A percentile compares a stretch with the other conserved stretches of the same genome.
Evolutionary conservation across 2,797 vertebrate genomes (phyloP).

Genomic region (Macropus fuliginosus): DNA sequence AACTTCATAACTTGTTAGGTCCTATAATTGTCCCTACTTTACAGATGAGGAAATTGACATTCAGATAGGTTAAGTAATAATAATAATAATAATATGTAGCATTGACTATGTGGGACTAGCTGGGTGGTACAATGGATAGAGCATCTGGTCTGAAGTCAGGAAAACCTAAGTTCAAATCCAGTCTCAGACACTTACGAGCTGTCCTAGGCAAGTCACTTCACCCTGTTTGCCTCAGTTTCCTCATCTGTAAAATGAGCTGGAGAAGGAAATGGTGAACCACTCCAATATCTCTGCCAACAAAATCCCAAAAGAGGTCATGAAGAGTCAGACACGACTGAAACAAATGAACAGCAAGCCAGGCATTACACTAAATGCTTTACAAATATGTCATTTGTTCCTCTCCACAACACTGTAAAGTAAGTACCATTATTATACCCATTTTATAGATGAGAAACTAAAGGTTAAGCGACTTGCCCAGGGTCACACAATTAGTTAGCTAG

Average conservation of each 20-base stretch:
- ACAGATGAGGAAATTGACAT: neutral
- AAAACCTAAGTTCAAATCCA: neutral
- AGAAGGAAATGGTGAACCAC: neutral
- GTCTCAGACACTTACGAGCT: neutral
- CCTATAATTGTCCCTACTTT: neutral
- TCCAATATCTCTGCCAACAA: neutral
- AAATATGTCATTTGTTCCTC: neutral
- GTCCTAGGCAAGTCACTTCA: neutral
- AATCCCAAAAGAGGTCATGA: neutral
- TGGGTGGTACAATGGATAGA: neutral
- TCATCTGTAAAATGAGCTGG: neutral
- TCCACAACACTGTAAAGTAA: neutral
- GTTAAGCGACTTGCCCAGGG: neutral
- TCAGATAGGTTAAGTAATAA: neutral
- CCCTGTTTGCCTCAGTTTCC: neutral
- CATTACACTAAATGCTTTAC: neutral
- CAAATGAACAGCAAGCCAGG: neutral
- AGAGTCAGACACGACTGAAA: neutral
- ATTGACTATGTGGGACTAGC: neutral
- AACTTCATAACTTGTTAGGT: neutral
- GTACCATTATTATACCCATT: neutral
- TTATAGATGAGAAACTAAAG: neutral
- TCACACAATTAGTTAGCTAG: neutral
- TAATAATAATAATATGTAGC: neutral
- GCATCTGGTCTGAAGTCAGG: neutral